phyloP scores from a whole-genome alignment of 2,888 invertebrate species.

The Diachrysia chrysitis region DNA sequence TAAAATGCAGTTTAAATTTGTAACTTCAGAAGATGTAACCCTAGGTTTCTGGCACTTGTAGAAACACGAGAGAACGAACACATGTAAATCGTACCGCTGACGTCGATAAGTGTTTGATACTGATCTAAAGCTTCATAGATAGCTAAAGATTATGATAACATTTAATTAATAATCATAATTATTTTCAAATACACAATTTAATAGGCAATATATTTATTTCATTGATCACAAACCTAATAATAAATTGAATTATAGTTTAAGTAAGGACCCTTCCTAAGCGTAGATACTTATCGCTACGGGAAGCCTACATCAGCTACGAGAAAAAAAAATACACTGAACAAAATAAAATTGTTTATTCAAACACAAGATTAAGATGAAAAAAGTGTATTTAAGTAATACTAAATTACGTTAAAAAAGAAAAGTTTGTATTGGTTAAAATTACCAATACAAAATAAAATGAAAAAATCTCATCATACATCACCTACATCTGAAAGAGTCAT shows the following conservation, averaged over 20 bases:
- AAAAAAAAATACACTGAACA: background rate
- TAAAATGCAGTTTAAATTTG: background rate
- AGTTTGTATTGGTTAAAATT: background rate
- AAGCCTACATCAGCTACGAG: background rate
- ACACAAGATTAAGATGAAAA: background rate
- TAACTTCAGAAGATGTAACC: background rate
- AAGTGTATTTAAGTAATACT: background rate
- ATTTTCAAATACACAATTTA: constrained; percentile 8
- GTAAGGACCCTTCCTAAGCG: background rate
- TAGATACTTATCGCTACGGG: background rate
- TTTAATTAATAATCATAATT: constrained; percentile 18
- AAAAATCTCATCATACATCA: no score
- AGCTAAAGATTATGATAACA: constrained; percentile 4
- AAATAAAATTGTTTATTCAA: background rate
- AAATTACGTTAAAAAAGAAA: background rate
- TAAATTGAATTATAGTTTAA: no score
- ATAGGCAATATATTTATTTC: background rate
- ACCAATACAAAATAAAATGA: background rate
- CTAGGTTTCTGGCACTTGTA: background rate
- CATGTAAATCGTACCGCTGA: constrained; percentile 3
- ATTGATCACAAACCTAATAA: no score
- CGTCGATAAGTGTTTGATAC: constrained; percentile 18
- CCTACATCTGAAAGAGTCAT: background rate
- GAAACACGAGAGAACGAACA: background rate
- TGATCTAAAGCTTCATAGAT: constrained; percentile 22